Evolutionary conservation across 2,888 invertebrate genomes (phyloP), one percentile per base, ranked within the genome.

Genomic region (Caenorhabditis japonica): DNA sequence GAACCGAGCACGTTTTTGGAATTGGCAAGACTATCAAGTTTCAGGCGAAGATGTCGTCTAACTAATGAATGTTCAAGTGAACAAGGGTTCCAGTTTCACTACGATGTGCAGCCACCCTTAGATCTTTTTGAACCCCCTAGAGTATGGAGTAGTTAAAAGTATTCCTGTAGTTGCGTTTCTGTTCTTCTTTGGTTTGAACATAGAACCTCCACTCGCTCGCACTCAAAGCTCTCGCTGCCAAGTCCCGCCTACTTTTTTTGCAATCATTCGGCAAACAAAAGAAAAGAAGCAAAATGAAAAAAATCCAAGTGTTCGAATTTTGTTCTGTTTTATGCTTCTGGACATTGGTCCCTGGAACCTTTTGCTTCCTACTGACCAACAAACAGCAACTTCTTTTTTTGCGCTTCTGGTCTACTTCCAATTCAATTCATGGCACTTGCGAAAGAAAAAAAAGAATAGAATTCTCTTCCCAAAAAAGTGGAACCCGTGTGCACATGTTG

Each of bases 51-150:
- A n/a, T n/a, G 64, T 41, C 56, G 64, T 64, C 64, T 56, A 55
- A 64, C 62, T 55, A 55, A 64, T 64, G 64, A 66, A 66, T 66
- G 56, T 51, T 56, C 25, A 41, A 56, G 56, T 34, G 66, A 66
- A 66, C 66, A 58, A 66, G 56, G 43, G 66, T 66, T 66, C 66
- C 66, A 66, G 66, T 66, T 66, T 66, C 66, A 56, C 49, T n/a
- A n/a, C n/a, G n/a, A n/a, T n/a, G n/a, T 49, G 52, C 36, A 10
- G 21, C 13, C 30, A 12, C 43, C 23, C 10, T 21, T 64, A 64
- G 64, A 55, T 66, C 66, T 56, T 66, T 66, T 66, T 66, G 64
- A 56, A 66, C 56, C 64, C 60, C 55, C 64, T 51, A 56, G 64
- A 56, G 56, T 51, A 43, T 41, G 27, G 39, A 64, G 53, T 41